These are phyloP conservation scores for Drosophila sp. DNA, from an alignment of 1,140 invertebrate genomes.

Conservation along the genomic window DNA sequence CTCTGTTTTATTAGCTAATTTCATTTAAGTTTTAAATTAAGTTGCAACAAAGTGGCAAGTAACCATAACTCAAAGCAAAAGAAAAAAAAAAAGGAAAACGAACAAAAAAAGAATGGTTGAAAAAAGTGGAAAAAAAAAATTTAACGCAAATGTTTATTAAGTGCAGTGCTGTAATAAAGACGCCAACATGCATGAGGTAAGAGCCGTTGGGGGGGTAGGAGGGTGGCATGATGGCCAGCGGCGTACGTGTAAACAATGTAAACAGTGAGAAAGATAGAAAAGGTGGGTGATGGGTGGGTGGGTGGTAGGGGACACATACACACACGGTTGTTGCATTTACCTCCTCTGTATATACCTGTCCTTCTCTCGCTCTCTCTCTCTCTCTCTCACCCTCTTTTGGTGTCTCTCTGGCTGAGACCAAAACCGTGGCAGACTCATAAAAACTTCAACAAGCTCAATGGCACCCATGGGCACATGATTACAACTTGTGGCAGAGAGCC, in stretches of 20 bases:
- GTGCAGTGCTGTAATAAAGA: slow-evolving; percentile 76
- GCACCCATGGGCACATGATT: slow-evolving; percentile 75
- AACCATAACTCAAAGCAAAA: slow-evolving; percentile 62
- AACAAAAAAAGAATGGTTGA: neutral
- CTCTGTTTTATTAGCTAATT: slow-evolving; percentile 69
- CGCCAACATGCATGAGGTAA: slow-evolving; percentile 54
- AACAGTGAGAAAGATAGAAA: slow-evolving; percentile 26
- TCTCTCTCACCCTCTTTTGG: neutral
- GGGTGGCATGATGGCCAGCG: slow-evolving; percentile 42
- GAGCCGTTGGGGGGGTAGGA: slow-evolving; percentile 5
- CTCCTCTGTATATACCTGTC: neutral
- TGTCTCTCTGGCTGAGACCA: slow-evolving; percentile 18
- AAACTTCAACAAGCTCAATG: slow-evolving; percentile 78
- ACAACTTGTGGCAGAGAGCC: slow-evolving; percentile 63
- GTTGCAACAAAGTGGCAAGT: slow-evolving; percentile 57
- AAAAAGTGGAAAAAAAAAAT: slow-evolving; percentile 46
- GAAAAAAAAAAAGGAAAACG: slow-evolving; percentile 1
- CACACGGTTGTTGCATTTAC: slow-evolving; percentile 40
- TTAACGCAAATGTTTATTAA: slow-evolving; percentile 77
- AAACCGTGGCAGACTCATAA: slow-evolving; percentile 65
- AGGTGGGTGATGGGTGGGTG: neutral
- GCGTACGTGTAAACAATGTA: slow-evolving; percentile 75
- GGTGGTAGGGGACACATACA: slow-evolving; percentile 12
- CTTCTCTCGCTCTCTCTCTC: slow-evolving; percentile 7
- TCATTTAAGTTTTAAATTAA: slow-evolving; percentile 71